Evolutionary conservation across 2,888 invertebrate genomes (phyloP).

Genomic region (Melinaea menophilus): DNA sequence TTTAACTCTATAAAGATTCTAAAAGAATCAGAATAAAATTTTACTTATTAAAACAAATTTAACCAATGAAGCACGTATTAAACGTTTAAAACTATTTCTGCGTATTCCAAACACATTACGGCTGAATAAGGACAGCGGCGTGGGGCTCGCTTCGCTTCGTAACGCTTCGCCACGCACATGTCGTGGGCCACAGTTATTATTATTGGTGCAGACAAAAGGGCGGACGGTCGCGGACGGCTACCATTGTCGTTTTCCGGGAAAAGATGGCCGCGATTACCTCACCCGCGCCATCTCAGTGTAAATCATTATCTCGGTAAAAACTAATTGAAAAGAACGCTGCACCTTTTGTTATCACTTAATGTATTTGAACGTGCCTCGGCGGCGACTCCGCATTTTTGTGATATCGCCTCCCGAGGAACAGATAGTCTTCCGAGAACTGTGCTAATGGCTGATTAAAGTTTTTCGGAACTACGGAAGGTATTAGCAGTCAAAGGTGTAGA

Average conservation of each 20-base stretch:
- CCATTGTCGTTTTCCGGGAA: constrained; percentile 66
- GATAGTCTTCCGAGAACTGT: constrained; percentile 16
- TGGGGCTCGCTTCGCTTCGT: constrained; percentile 10
- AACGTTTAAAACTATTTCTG: too few species aligned
- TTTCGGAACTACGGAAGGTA: not conserved
- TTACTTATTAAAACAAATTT: too few species aligned
- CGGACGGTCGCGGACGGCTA: constrained; percentile 51
- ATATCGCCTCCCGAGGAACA: constrained; percentile 24
- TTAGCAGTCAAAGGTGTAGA: not conserved
- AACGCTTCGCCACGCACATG: constrained; percentile 21
- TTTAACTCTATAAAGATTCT: too few species aligned
- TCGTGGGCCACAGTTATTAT: constrained; percentile 29
- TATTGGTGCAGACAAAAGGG: constrained; percentile 37
- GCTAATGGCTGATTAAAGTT: constrained; percentile 23
- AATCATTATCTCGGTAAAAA: constrained; percentile 70
- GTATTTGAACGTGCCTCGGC: constrained; percentile 32
- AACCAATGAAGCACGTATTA: too few species aligned
- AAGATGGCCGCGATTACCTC: constrained; percentile 52
- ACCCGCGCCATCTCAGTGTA: constrained; percentile 45
- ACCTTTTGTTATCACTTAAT: constrained; percentile 53
- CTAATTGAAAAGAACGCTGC: constrained; percentile 65
- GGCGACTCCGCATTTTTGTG: constrained; percentile 26
- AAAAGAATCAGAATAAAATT: too few species aligned
- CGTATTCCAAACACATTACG: too few species aligned
- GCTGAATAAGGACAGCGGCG: not conserved